Percentiles rank a stretch among this genome's conserved stretches.
Evolutionary conservation across 2,797 vertebrate species (phyloP).

Genomic region (Enteromius trimaculatus): DNA sequence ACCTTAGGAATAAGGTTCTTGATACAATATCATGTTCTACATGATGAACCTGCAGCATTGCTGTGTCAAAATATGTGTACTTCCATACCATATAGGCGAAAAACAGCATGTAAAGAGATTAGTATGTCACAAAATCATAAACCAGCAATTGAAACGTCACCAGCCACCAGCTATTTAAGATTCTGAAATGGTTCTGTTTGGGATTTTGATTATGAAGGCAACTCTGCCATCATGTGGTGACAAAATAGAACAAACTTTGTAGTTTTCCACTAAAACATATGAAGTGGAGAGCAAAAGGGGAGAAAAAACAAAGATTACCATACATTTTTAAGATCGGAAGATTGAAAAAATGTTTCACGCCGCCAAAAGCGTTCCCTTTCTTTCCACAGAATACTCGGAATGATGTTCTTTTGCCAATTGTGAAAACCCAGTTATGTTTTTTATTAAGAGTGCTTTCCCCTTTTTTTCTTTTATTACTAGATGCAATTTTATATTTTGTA

Average conservation of each 20-base stretch:
- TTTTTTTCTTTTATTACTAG: neutral
- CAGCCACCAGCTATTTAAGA: neutral
- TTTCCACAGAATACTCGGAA: neutral
- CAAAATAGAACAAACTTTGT: neutral
- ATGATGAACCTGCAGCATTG: neutral
- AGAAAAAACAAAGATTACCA: neutral
- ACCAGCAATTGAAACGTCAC: neutral
- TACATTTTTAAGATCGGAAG: neutral
- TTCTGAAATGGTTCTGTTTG: neutral
- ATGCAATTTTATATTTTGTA: neutral
- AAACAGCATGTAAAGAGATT: neutral
- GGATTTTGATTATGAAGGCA: neutral
- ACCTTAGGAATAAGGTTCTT: neutral
- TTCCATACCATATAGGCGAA: neutral
- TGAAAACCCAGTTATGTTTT: neutral
- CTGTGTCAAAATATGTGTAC: neutral
- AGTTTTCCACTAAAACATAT: neutral
- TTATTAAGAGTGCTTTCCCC: neutral
- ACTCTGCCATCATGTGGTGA: conserved; percentile 21
- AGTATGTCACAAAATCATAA: neutral
- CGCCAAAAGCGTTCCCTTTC: neutral
- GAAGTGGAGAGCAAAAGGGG: neutral
- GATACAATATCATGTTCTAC: neutral
- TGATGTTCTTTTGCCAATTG: neutral
- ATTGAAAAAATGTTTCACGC: neutral